Base-by-base conservation (phyloP, 2,888 invertebrate species). In the Caenorhabditis wallacei region DNA sequence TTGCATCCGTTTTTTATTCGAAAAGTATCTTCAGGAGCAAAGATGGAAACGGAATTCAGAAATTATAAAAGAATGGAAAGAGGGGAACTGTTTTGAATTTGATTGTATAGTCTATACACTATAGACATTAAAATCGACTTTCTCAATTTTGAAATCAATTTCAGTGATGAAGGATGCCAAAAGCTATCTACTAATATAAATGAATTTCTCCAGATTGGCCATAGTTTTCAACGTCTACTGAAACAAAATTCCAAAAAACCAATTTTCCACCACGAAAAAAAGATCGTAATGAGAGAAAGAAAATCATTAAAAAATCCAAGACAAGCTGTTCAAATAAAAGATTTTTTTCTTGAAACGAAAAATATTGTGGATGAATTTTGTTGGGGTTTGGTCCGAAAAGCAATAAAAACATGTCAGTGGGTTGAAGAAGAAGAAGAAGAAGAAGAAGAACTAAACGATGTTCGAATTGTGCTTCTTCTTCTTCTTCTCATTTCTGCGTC, bases 371-470 rank as follows among this genome's bases (percentile, higher is more conserved):
- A 4, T 24, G 24, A 35, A n/a, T 7, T 24, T 59, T 20, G 10
- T 8, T 40, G 59, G 24, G 59, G 48, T 51, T 30, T 64, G 64
- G 64, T 53, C 66, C 53, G 63, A 43, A 53, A 64, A 54, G 64
- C 74, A 74, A 63, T 74, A 74, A 74, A 74, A 74, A 74, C 63
- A 74, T 74, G 74, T 64, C 64, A 53, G 53, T 40, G 22, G 64
- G 11, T 30, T 5, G 30, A 30, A 30, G 30, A 30, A 30, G 30
- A 30, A 64, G 35, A 18, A 10, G 24, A 13, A 26, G 24, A 40
- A 26, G 20, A 43, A 35, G 24, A 22, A 11, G 46, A 51, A 51
- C 64, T 48, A 64, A 59, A 43, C 56, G 48, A 56, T 69, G 70
- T 70, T 70, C 70, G 70, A 57, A 59, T 57, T 54, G 37, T 53